Conservation (phyloP, 2,113 vertebrate genomes). For the Accipiter cooperii region DNA sequence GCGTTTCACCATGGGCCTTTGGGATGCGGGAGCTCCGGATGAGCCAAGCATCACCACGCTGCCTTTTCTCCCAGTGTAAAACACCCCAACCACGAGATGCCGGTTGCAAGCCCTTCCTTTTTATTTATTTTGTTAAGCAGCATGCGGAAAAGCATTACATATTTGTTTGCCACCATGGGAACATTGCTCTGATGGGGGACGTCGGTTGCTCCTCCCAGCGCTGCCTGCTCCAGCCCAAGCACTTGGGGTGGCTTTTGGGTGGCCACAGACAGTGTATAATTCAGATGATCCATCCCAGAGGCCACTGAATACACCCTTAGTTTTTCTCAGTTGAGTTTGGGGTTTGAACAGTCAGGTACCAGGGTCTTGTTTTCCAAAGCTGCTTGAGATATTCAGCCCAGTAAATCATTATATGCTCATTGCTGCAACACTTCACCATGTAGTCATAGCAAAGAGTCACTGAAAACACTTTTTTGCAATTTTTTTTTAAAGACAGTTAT, state of each 20-base stretch:
- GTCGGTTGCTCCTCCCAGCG: accelerated
- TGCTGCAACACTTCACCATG: not conserved
- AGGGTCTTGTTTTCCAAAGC: not conserved
- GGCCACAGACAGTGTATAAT: not conserved
- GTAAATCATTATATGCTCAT: accelerated
- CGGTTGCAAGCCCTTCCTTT: not conserved
- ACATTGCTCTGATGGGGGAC: not conserved
- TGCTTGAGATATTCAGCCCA: not conserved
- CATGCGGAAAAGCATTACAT: accelerated
- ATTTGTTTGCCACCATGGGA: accelerated
- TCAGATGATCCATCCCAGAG: not conserved
- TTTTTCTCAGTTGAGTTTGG: not conserved
- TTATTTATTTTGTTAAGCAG: not conserved
- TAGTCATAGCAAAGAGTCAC: not conserved
- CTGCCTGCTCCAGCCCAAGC: not conserved
- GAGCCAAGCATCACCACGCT: not conserved
- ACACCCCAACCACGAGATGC: not conserved
- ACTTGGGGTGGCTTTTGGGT: not conserved
- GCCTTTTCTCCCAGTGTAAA: not conserved
- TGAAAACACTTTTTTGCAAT: not conserved
- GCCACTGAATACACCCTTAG: not conserved
- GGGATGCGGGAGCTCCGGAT: not conserved
- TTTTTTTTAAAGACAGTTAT: not conserved
- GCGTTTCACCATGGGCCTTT: accelerated
- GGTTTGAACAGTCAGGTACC: not conserved